Percentiles rank a stretch among this genome's conserved stretches.
These are phyloP conservation scores for Pluvialis apricaria DNA, from an alignment of 2,113 vertebrate species.

Conservation along the genomic window DNA sequence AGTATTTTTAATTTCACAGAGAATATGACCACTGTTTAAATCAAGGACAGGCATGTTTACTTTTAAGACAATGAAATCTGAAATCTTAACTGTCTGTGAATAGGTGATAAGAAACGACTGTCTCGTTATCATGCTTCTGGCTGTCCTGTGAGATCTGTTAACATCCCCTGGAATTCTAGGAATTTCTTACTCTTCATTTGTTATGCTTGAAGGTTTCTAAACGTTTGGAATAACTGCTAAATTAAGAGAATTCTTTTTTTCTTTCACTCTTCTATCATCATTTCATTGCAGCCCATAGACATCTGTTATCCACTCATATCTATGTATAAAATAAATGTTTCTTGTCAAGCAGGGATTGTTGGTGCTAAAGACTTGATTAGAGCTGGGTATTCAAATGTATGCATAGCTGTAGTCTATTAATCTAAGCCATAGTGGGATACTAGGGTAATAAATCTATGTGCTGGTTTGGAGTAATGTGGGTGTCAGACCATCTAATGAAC, in stretches of 20 bases:
- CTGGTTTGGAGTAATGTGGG: not conserved
- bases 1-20: not conserved
- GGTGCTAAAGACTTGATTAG: not conserved
- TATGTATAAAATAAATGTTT: not conserved
- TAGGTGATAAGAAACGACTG: constrained; percentile 25
- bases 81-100: constrained; percentile 18
- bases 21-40: not conserved
- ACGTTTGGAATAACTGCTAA: not conserved
- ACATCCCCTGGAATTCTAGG: constrained; percentile 53
- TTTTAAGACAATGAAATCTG: constrained; percentile 26
- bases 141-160: constrained; percentile 44
- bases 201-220: constrained; percentile 21
- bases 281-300: not conserved
- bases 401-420: not conserved
- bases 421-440: not conserved
- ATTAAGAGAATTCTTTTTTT: not conserved
- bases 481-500: not conserved
- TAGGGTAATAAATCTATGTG: not conserved
- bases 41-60: not conserved
- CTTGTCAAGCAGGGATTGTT: not conserved
- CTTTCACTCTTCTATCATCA: not conserved
- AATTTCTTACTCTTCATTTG: constrained; percentile 41
- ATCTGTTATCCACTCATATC: not conserved
- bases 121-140: constrained; percentile 30
- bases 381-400: not conserved